Evolutionary conservation across 2,113 vertebrate species (phyloP).

Genomic region (Nematolebias whitei): DNA sequence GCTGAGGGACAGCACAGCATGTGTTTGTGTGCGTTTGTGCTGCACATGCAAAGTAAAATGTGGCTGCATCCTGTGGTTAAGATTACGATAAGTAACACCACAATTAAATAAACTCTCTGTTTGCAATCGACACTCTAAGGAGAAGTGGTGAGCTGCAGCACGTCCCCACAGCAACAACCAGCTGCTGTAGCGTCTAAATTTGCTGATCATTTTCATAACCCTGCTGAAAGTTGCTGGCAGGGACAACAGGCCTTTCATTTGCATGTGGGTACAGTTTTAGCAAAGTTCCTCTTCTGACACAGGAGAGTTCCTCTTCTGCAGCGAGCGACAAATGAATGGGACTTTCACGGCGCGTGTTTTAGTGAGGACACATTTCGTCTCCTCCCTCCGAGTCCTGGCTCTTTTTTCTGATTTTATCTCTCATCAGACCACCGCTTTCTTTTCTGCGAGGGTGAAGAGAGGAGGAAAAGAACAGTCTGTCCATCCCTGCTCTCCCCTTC

Average conservation of each 20-base stretch:
- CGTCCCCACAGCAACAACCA: constrained; percentile 16
- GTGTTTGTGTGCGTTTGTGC: not conserved
- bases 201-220: constrained; percentile 66
- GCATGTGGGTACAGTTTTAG: constrained; percentile 54
- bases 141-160: not conserved
- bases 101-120: not conserved
- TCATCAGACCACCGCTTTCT: constrained; percentile 41
- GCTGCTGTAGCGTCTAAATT: constrained; percentile 22
- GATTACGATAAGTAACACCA: not conserved
- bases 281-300: constrained; percentile 58
- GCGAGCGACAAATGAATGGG: constrained; percentile 11
- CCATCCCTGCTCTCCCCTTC: constrained; percentile 63
- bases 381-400: constrained; percentile 52
- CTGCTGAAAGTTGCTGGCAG: constrained; percentile 11
- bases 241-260: constrained; percentile 46
- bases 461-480: constrained; percentile 58
- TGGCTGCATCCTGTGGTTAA: constrained; percentile 13
- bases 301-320: constrained; percentile 52
- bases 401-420: constrained; percentile 59
- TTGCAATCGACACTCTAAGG: constrained; percentile 2
- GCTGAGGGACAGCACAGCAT: not conserved
- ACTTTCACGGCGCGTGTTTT: not conserved
- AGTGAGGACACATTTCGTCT: constrained; percentile 1
- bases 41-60: constrained; percentile 1
- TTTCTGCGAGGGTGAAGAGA: constrained; percentile 45